These are phyloP conservation scores for Galaxias olidus DNA, from an alignment of 2,797 vertebrate species.

Conservation along the genomic window DNA sequence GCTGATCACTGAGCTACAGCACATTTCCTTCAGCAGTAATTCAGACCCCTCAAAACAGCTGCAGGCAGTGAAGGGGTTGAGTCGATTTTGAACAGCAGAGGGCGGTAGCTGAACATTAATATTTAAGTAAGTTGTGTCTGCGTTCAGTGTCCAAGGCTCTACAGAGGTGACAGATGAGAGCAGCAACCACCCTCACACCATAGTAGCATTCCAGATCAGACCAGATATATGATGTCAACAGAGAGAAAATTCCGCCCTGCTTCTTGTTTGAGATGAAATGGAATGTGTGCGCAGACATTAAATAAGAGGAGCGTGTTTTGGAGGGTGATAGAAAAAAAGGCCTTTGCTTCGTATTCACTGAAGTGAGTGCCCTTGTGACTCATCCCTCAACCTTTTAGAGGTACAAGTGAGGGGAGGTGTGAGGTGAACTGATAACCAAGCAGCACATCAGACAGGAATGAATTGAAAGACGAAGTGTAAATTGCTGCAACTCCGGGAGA, in stretches of 20 bases:
- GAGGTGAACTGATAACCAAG: constrained; percentile 71
- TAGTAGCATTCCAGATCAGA: constrained; percentile 68
- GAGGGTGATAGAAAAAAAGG: constrained; percentile 39
- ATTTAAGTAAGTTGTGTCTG: neutral
- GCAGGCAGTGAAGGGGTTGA: neutral
- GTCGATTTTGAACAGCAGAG: constrained; percentile 65
- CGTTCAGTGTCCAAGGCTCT: constrained; percentile 35
- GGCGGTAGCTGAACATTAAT: constrained; percentile 75
- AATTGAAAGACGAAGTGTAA: constrained; percentile 72
- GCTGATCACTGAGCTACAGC: constrained; percentile 57
- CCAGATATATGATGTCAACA: constrained; percentile 75
- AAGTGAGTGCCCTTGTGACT: constrained; percentile 62
- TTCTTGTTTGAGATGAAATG: constrained; percentile 66
- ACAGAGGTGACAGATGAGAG: constrained; percentile 70
- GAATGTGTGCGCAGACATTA: constrained; percentile 62
- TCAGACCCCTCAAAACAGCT: constrained; percentile 39
- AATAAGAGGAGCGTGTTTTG: constrained; percentile 63
- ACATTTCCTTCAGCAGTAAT: constrained; percentile 58
- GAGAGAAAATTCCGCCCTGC: constrained; percentile 62
- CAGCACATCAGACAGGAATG: constrained; percentile 61
- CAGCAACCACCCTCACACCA: constrained; percentile 56
- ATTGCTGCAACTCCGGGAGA: constrained; percentile 66
- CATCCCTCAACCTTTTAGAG: constrained; percentile 67
- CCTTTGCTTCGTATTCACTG: constrained; percentile 51
- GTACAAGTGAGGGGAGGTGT: constrained; percentile 39